phyloP scores from a whole-genome alignment of 1,140 invertebrate species.

The Nasonia longicornis region DNA sequence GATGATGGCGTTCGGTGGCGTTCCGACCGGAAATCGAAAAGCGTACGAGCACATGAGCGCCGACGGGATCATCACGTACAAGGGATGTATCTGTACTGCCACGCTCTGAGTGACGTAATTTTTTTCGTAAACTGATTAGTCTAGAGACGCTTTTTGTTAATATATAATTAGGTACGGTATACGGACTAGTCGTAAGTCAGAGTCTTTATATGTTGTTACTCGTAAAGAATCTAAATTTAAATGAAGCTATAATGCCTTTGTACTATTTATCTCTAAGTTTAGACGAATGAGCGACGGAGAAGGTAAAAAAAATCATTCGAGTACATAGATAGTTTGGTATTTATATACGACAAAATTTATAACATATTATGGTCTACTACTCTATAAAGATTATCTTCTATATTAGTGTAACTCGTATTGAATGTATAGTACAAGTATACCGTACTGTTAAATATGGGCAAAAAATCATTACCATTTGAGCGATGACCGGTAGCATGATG shows the following conservation, averaged over 20 bases:
- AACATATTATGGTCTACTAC: neutral
- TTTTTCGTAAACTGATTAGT: neutral
- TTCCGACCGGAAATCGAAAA: slow-evolving; percentile 80
- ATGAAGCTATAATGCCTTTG: neutral
- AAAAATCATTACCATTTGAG: slow-evolving; percentile 76
- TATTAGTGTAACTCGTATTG: neutral
- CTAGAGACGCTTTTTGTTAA: neutral
- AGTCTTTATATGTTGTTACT: neutral
- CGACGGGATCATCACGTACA: slow-evolving; percentile 89
- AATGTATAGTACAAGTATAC: neutral
- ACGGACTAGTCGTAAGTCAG: neutral
- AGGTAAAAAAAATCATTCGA: neutral
- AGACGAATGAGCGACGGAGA: neutral
- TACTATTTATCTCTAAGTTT: neutral
- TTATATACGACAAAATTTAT: neutral
- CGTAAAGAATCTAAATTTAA: neutral
- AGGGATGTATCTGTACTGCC: slow-evolving; percentile 79
- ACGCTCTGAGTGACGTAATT: slow-evolving; percentile 66
- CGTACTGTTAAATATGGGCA: slow-evolving; percentile 13
- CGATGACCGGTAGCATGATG: slow-evolving; percentile 83
- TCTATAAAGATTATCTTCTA: neutral
- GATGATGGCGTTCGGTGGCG: slow-evolving; percentile 92
- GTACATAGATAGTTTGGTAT: neutral
- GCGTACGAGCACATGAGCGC: slow-evolving; percentile 83
- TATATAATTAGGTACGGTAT: neutral